Conservation (phyloP, 2,113 vertebrate genomes). For the Lasiurus borealis region DNA sequence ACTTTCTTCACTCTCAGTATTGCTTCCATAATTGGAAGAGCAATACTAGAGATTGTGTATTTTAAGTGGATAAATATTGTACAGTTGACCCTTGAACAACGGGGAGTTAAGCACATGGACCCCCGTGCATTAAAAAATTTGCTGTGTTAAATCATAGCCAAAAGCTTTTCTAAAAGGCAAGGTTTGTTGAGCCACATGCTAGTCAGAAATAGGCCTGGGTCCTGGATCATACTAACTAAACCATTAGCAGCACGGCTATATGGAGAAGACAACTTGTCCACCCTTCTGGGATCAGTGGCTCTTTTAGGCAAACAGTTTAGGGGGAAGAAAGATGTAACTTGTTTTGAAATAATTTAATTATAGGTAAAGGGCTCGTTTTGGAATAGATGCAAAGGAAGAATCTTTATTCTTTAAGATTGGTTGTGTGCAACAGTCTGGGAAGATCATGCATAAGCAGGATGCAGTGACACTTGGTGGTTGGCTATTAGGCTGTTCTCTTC, state of each 20-base stretch:
- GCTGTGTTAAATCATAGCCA: not conserved
- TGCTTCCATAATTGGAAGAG: not conserved
- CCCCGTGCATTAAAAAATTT: not conserved
- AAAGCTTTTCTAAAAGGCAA: not conserved
- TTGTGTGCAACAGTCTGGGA: not conserved
- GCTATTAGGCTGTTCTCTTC: not conserved
- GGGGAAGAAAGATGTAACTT: not conserved
- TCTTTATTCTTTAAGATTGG: not conserved
- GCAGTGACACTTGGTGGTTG: not conserved
- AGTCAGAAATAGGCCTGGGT: not conserved
- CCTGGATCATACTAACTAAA: not conserved
- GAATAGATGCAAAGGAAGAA: not conserved
- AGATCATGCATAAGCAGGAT: not conserved
- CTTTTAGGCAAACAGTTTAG: not conserved
- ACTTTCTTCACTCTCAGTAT: conserved; percentile 1
- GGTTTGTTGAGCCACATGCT: not conserved
- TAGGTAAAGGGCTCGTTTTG: not conserved
- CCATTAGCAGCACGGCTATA: not conserved
- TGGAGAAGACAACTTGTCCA: not conserved
- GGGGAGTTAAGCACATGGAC: not conserved
- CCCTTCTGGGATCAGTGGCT: not conserved
- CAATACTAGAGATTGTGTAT: not conserved
- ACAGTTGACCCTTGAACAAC: not conserved
- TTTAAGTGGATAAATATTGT: not conserved
- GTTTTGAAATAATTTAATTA: not conserved